Evolutionary conservation across 2,888 invertebrate genomes (phyloP).

Genomic region (Acanthosoma haemorrhoidale): DNA sequence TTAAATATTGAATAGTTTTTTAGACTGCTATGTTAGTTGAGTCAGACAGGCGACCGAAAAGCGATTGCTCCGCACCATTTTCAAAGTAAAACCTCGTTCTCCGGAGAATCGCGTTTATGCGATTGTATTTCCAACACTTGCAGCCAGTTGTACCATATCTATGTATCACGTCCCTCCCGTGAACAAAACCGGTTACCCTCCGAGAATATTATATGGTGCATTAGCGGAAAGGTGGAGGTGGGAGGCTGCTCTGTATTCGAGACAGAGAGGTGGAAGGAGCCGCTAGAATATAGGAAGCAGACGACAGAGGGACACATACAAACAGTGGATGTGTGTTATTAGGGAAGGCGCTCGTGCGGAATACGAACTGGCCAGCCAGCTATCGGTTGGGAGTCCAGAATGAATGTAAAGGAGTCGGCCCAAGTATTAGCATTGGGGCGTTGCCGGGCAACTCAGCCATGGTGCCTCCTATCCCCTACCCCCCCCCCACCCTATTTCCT

Average conservation of each 20-base stretch:
- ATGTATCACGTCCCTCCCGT: background rate
- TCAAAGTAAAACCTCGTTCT: no score
- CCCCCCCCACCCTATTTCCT: background rate
- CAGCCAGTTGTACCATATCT: background rate
- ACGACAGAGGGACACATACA: background rate
- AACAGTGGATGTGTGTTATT: background rate
- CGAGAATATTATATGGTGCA: background rate
- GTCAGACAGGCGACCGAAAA: no score
- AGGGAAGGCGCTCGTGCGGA: background rate
- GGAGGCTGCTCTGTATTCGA: background rate
- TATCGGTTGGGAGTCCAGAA: background rate
- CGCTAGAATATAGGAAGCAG: background rate
- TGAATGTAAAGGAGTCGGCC: background rate
- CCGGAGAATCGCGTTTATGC: no score
- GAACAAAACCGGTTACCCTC: background rate
- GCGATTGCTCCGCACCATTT: no score
- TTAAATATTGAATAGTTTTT: no score
- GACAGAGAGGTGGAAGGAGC: background rate
- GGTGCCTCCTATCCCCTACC: background rate
- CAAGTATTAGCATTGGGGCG: background rate
- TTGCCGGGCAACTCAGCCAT: conserved; percentile 9
- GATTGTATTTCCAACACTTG: no score
- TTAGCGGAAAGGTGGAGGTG: background rate
- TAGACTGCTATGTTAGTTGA: no score
- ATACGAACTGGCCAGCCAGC: no score